Evolutionary conservation across 2,888 invertebrate genomes (phyloP), one percentile per base, ranked within the genome.

Genomic region (Molorchus minor): DNA sequence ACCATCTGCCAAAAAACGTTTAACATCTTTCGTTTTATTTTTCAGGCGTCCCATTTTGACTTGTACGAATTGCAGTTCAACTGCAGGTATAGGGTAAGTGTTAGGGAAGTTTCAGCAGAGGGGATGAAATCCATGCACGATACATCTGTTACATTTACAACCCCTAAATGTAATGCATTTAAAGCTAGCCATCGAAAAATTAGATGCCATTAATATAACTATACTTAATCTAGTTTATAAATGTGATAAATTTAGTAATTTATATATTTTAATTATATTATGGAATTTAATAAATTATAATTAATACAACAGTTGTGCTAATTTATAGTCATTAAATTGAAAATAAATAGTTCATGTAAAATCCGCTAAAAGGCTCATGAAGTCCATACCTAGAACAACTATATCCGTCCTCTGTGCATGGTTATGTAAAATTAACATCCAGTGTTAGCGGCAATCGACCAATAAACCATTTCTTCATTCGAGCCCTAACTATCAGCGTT

Each of bases 41-140:
- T 82, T 55, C 80, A 87, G 87, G 79, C 80, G 71, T 79, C 82
- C 1, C 79, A 81, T 19, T 86, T 85, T 65, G 85, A 86, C 70
- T 78, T 87, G 21, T 84, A 84, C 70, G 84, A 86, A 70, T 74
- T 87, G 49, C 82, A 84, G 53, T 86, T 85, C 70, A 80, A 82
- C 57, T 86, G 86, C 79, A 82, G 81, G 64, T 87, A 86, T 71
- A 77, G 79, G 68, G 83, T 86, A 4, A 83, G 82, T 61, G 83
- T 86, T 0, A 83, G 83, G 66, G 82, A 77, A 67, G 69, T 76
- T 13, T 67, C 70, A 4, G 46, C 67, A 12, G 73, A 75, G 45
- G 70, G 72, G 16, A 62, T 68, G n/a, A 78, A 73, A 56, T 69
- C 73, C 0, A 63, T 66, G 5, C 72, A 75, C 10, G 85, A 85